Conservation (phyloP, 2,888 invertebrate species). For the Hololepta plana region DNA sequence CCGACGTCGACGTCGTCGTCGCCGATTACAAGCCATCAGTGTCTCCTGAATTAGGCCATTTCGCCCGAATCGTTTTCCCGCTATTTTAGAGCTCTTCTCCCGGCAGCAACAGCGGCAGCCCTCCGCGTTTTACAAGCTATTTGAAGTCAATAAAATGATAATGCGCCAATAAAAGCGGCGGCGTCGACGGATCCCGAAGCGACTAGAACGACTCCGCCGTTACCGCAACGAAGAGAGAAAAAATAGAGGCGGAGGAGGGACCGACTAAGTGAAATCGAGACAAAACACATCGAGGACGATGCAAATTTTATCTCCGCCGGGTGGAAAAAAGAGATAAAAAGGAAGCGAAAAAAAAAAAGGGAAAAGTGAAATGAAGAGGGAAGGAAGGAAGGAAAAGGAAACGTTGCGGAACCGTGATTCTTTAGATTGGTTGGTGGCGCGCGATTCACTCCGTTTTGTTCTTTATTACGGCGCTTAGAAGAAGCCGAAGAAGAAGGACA, state of each 20-base stretch:
- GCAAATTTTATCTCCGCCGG: slow-evolving; percentile 22
- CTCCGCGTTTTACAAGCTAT: slow-evolving; percentile 35
- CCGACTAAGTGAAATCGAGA: slow-evolving; percentile 26
- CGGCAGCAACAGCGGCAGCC: no score
- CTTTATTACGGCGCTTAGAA: no score
- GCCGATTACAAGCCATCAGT: slow-evolving; percentile 31
- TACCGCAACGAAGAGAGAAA: slow-evolving; percentile 15
- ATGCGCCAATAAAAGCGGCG: slow-evolving; percentile 30
- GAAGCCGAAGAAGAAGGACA: no score
- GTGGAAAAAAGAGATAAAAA: slow-evolving; percentile 23
- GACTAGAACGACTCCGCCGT: no score
- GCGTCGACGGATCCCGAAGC: no score
- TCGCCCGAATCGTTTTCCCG: slow-evolving; percentile 23
- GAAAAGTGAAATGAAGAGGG: slow-evolving; percentile 28
- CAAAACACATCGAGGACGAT: no score
- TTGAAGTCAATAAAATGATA: slow-evolving; percentile 35
- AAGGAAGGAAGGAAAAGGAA: slow-evolving; percentile 17
- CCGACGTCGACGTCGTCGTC: slow-evolving; percentile 18
- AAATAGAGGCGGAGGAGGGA: slow-evolving; percentile 13
- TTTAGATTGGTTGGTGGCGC: not conserved
- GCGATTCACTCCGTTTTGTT: slow-evolving; percentile 2
- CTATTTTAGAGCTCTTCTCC: slow-evolving; percentile 14
- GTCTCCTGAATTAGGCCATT: slow-evolving; percentile 31
- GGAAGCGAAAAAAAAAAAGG: no score
- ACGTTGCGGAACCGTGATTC: slow-evolving; percentile 8